Evolutionary conservation across 2,797 vertebrate species (phyloP).

Genomic region (Streptopelia turtur): DNA sequence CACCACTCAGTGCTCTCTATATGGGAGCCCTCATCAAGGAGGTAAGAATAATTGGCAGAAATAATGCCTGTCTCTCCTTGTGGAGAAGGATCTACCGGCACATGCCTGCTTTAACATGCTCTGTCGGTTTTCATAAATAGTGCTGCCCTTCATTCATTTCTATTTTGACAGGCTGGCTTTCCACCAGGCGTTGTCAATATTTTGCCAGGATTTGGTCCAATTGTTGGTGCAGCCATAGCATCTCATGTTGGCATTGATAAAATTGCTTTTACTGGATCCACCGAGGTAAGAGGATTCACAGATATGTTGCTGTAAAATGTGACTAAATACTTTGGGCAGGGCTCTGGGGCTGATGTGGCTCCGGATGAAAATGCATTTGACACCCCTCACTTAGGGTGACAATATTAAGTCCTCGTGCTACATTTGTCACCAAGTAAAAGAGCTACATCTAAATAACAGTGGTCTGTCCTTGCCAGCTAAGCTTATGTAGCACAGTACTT

Average conservation of each 20-base stretch:
- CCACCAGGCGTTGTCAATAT: conserved; percentile 99
- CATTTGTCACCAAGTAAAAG: neutral
- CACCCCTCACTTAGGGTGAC: neutral
- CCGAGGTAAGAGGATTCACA: conserved; percentile 84
- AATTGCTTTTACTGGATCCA: conserved; percentile 98
- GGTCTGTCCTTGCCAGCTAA: conserved; percentile 6
- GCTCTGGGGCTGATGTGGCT: neutral
- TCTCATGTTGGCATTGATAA: conserved; percentile 97
- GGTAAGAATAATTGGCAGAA: conserved; percentile 76
- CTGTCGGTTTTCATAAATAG: conserved; percentile 74
- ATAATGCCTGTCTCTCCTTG: neutral
- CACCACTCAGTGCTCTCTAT: conserved; percentile 95
- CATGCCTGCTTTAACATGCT: neutral
- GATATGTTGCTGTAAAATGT: neutral
- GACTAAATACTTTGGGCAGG: neutral
- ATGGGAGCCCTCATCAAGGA: conserved; percentile 96
- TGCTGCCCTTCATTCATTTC: conserved; percentile 79
- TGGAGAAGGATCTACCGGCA: neutral
- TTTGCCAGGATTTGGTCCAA: conserved; percentile 97
- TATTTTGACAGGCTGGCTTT: conserved; percentile 95
- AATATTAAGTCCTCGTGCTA: neutral
- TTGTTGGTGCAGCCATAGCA: conserved; percentile 93
- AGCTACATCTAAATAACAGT: neutral
- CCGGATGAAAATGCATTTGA: too few relatives aligned
- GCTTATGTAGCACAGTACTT: neutral